phyloP scores from a whole-genome alignment of 30 jellyfish, hydroid and myxozoan genomes.

The Rhopilema esculentum region DNA sequence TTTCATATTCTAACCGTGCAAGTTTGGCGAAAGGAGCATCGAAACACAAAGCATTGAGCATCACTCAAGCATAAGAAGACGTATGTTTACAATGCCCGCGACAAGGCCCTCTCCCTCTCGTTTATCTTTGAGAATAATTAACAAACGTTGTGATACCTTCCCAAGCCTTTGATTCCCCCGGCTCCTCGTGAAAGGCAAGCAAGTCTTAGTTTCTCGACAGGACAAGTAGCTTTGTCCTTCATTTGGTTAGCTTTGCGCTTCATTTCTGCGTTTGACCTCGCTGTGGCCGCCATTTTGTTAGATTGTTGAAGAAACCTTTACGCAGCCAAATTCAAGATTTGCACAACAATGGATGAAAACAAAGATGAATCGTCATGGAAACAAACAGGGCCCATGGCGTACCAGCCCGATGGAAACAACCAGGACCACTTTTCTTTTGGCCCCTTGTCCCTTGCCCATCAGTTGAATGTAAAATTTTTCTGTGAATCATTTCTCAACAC shows the following conservation, averaged over 20 bases:
- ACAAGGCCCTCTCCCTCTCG: too few species aligned
- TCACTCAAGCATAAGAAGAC: too few species aligned
- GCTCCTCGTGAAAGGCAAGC: constrained; percentile 97
- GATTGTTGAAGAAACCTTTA: constrained; percentile 21
- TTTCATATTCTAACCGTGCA: too few species aligned
- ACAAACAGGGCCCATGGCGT: neutral
- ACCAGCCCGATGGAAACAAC: neutral
- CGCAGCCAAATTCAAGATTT: constrained; percentile 12
- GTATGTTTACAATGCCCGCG: too few species aligned
- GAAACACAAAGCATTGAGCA: too few species aligned
- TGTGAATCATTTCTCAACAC: too few species aligned
- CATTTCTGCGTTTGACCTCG: constrained; percentile 86
- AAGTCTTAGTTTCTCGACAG: constrained; percentile 87
- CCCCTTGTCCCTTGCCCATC: too few species aligned
- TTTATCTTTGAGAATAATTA: too few species aligned
- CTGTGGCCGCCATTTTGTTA: constrained; percentile 94
- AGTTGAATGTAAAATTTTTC: too few species aligned
- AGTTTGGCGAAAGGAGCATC: too few species aligned
- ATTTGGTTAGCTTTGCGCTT: constrained; percentile 78
- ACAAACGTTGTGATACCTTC: too few species aligned
- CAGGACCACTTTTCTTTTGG: neutral
- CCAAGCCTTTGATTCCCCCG: constrained; percentile 91
- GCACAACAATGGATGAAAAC: constrained; percentile 32
- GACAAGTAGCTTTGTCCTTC: constrained; percentile 78
- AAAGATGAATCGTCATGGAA: constrained; percentile 25